Percentiles rank a stretch among this genome's conserved stretches.
phyloP scores from a whole-genome alignment of 64 coral and sea anemone species.

The Stichodactyla mertensii region DNA sequence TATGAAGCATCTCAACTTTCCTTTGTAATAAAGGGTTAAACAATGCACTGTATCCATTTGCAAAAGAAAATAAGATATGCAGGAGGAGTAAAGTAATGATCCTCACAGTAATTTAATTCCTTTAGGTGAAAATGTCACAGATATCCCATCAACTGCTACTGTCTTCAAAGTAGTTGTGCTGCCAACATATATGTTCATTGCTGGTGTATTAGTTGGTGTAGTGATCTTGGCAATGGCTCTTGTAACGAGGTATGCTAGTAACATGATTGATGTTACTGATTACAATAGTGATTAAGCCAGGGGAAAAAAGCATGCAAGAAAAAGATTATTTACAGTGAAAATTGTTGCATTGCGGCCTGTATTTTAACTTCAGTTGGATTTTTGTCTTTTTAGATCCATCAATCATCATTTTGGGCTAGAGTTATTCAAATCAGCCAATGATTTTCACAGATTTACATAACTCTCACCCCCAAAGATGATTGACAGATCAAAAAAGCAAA shows the following conservation, averaged over 20 bases:
- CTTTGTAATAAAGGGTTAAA: neutral
- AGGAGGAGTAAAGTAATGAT: neutral
- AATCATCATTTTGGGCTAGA: too few relatives aligned
- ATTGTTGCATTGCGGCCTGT: too few relatives aligned
- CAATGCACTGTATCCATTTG: neutral
- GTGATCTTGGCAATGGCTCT: constrained; percentile 61
- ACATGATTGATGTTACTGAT: neutral
- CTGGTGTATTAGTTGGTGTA: constrained; percentile 68
- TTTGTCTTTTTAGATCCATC: too few relatives aligned
- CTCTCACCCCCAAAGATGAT: too few relatives aligned
- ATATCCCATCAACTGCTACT: constrained; percentile 46
- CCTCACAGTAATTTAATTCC: neutral
- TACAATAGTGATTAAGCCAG: too few relatives aligned
- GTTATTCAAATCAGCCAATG: too few relatives aligned
- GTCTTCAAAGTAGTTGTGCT: constrained; percentile 53
- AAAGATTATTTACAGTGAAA: too few relatives aligned
- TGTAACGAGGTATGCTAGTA: constrained; percentile 38
- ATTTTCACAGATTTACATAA: too few relatives aligned
- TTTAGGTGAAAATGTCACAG: constrained; percentile 66
- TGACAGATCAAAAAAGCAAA: too few relatives aligned
- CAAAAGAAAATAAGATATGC: neutral
- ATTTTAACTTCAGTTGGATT: too few relatives aligned
- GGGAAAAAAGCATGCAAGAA: too few relatives aligned
- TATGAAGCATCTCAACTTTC: neutral
- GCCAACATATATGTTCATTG: constrained; percentile 66